Percentiles rank a stretch among this genome's conserved stretches.
Conservation (phyloP, 2,888 invertebrate genomes). For the Harpagoxenus sublaevis region DNA sequence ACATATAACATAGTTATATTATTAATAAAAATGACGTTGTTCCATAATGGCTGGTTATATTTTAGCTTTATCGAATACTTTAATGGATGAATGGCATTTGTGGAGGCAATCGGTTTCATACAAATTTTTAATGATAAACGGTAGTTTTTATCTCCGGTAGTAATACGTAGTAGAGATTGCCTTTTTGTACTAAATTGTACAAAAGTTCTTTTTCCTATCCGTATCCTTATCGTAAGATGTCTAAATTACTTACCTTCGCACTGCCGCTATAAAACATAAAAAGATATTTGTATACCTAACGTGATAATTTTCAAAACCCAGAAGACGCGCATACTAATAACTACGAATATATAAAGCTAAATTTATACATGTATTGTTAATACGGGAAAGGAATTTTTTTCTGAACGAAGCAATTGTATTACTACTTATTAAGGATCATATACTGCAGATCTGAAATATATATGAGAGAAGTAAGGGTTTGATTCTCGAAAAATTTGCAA, state of each 20-base stretch:
- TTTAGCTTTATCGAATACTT: constrained; percentile 74
- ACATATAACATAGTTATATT: constrained; percentile 31
- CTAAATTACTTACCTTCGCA: constrained; percentile 83
- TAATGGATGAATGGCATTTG: constrained; percentile 78
- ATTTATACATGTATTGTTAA: constrained; percentile 62
- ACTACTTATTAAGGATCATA: constrained; percentile 52
- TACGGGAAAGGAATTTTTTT: constrained; percentile 56
- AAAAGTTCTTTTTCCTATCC: constrained; percentile 63
- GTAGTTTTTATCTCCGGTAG: constrained; percentile 70
- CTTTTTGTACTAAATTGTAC: constrained; percentile 80
- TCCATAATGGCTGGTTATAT: constrained; percentile 61
- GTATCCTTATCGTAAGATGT: constrained; percentile 68
- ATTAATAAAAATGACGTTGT: constrained; percentile 60
- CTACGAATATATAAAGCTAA: constrained; percentile 56
- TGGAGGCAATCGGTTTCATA: constrained; percentile 79
- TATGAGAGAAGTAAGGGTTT: constrained; percentile 35
- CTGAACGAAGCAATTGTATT: constrained; percentile 69
- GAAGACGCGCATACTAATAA: constrained; percentile 56
- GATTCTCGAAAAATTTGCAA: constrained; percentile 6
- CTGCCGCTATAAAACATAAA: constrained; percentile 84
- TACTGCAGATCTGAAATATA: constrained; percentile 43
- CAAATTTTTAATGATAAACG: constrained; percentile 77
- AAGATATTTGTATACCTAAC: constrained; percentile 79
- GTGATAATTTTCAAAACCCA: constrained; percentile 70
- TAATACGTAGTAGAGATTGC: constrained; percentile 62